phyloP scores from a whole-genome alignment of 2,888 invertebrate species.

The Drosophila helvetica region DNA sequence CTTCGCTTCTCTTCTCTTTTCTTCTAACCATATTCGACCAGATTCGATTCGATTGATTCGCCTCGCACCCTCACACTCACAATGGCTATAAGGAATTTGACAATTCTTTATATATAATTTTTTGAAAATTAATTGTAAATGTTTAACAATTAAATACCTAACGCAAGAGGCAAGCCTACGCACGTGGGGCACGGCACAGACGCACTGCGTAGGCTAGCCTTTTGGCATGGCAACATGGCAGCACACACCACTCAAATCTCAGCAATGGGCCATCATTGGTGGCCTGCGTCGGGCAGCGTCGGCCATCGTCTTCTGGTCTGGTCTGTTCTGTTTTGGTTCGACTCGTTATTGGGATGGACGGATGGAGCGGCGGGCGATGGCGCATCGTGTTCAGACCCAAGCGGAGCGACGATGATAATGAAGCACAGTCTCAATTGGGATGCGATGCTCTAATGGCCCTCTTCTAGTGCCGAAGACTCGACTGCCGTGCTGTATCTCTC shows the following conservation, averaged over 20 bases:
- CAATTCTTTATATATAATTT: slow-evolving; percentile 79
- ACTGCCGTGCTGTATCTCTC: slow-evolving; percentile 13
- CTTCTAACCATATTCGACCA: slow-evolving; percentile 55
- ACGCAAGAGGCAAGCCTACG: slow-evolving; percentile 61
- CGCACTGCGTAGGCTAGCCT: slow-evolving; percentile 57
- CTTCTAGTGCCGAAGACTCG: too few species aligned
- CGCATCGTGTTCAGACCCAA: slow-evolving; percentile 31
- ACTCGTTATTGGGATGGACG: slow-evolving; percentile 31
- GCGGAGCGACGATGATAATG: slow-evolving; percentile 13
- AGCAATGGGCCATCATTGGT: slow-evolving; percentile 51
- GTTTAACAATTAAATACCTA: slow-evolving; percentile 74
- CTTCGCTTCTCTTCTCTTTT: slow-evolving; percentile 42
- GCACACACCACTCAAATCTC: slow-evolving; percentile 44
- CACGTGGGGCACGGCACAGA: slow-evolving; percentile 11
- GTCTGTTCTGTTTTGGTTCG: slow-evolving; percentile 31
- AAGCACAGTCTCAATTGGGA: slow-evolving; percentile 20
- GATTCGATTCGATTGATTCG: slow-evolving; percentile 24
- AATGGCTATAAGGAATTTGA: slow-evolving; percentile 80
- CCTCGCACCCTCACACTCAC: slow-evolving; percentile 62
- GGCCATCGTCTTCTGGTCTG: slow-evolving; percentile 56
- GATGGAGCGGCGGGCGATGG: slow-evolving; percentile 35
- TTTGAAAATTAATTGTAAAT: slow-evolving; percentile 61
- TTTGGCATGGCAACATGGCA: slow-evolving; percentile 46
- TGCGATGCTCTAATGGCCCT: slow-evolving; percentile 23
- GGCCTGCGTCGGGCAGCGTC: slow-evolving; percentile 47